These are phyloP conservation scores for Pyrgus malvae DNA, from an alignment of 2,888 invertebrate species.

Conservation along the genomic window DNA sequence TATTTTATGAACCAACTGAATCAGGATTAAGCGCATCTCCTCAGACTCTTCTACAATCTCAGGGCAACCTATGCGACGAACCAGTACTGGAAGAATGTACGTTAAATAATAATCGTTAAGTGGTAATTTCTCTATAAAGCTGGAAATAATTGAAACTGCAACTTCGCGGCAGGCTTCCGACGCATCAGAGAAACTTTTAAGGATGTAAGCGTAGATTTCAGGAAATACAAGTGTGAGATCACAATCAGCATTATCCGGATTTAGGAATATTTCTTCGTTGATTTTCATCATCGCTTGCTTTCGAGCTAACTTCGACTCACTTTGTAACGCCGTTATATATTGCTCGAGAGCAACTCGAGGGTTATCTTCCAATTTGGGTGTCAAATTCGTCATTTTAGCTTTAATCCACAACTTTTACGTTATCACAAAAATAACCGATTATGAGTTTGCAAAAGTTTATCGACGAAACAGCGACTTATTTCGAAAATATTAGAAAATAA, in stretches of 20 bases:
- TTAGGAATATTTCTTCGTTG: conserved; percentile 70
- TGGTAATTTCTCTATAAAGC: conserved; percentile 81
- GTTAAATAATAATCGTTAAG: conserved; percentile 87
- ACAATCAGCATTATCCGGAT: conserved; percentile 56
- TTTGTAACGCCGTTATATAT: conserved; percentile 72
- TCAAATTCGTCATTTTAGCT: conserved; percentile 49
- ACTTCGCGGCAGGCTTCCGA: conserved; percentile 84
- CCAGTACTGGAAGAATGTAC: conserved; percentile 88
- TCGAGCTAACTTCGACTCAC: conserved; percentile 82
- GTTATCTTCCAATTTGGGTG: conserved; percentile 53
- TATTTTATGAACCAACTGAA: conserved; percentile 85
- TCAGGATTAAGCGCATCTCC: conserved; percentile 88
- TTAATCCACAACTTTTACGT: background rate
- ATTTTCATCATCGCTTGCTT: conserved; percentile 81
- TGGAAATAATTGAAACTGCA: conserved; percentile 78
- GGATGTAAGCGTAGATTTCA: conserved; percentile 64
- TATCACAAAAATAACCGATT: background rate
- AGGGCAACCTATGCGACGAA: conserved; percentile 88
- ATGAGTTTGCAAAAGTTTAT: background rate
- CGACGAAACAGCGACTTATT: conserved; percentile 8
- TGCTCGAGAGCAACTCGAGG: conserved; percentile 60
- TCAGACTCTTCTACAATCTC: conserved; percentile 87
- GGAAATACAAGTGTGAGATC: conserved; percentile 62
- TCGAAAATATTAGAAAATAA: conserved; percentile 42
- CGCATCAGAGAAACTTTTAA: conserved; percentile 76